These are phyloP conservation scores for Cervus canadensis DNA, from an alignment of 2,113 vertebrate species.

Conservation along the genomic window DNA sequence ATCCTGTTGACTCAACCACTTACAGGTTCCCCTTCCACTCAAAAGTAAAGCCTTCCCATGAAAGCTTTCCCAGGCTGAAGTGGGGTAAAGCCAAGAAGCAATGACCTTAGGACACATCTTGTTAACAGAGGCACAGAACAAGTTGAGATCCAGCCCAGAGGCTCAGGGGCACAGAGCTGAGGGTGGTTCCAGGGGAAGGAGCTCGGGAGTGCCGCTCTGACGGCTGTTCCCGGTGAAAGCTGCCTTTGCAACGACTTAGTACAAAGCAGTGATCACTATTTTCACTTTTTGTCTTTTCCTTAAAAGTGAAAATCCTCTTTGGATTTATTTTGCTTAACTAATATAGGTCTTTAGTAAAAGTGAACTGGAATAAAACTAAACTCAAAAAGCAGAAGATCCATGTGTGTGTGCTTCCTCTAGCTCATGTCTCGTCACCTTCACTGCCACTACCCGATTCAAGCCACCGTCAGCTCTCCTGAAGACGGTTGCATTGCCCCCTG, in stretches of 20 bases:
- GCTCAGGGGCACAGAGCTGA: not conserved
- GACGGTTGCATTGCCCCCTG: not conserved
- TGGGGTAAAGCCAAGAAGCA: not conserved
- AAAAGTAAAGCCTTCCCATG: not conserved
- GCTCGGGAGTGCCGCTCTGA: not conserved
- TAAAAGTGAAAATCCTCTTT: not conserved
- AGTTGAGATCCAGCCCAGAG: not conserved
- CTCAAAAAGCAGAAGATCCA: not conserved
- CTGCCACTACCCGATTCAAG: not conserved
- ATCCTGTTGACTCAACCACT: not conserved
- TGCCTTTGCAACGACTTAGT: not conserved
- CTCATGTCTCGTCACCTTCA: not conserved
- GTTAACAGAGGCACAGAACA: not conserved
- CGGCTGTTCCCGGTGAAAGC: accelerated
- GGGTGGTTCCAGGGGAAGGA: not conserved
- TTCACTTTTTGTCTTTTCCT: not conserved
- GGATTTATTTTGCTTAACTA: not conserved
- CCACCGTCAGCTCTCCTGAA: not conserved
- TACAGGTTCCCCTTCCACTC: not conserved
- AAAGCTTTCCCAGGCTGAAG: not conserved
- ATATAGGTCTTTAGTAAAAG: not conserved
- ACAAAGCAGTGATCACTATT: not conserved
- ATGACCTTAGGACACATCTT: not conserved
- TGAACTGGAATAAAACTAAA: not conserved
- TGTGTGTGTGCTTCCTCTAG: not conserved